Evolutionary conservation across 2,113 vertebrate species (phyloP).

Genomic region (Atrichornis clamosus): DNA sequence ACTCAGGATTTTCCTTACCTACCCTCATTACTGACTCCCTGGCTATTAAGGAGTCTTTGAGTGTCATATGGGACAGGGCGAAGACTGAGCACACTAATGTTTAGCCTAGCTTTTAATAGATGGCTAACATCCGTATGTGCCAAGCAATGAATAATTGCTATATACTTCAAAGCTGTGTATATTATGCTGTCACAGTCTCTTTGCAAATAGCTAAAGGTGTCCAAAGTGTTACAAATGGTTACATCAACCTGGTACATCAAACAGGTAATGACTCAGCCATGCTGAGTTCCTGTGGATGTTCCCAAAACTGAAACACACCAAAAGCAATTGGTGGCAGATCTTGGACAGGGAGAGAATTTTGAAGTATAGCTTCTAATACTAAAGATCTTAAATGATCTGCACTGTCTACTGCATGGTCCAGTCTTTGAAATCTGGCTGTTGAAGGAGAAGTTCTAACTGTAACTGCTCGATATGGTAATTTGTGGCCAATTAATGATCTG

Average conservation of each 20-base stretch:
- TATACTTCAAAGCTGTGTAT: not conserved
- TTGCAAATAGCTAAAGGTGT: not conserved
- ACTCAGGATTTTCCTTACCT: not conserved
- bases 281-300: not conserved
- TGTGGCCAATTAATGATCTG: not conserved
- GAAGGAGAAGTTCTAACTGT: not conserved
- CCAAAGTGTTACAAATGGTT: not conserved
- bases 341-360: not conserved
- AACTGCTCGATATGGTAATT: not conserved
- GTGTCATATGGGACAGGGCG: not conserved
- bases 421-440: not conserved
- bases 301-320: not conserved
- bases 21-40: not conserved
- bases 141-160: not conserved
- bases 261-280: not conserved
- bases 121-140: not conserved
- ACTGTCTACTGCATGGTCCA: fast-evolving
- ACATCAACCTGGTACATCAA: not conserved
- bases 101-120: not conserved
- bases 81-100: not conserved
- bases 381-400: not conserved
- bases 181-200: not conserved
- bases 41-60: not conserved
- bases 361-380: not conserved
- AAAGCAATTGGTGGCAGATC: not conserved